Percentiles rank a stretch among this genome's conserved stretches.
Conservation (phyloP, 2,113 vertebrate species). For the Phylloscopus whistleri region DNA sequence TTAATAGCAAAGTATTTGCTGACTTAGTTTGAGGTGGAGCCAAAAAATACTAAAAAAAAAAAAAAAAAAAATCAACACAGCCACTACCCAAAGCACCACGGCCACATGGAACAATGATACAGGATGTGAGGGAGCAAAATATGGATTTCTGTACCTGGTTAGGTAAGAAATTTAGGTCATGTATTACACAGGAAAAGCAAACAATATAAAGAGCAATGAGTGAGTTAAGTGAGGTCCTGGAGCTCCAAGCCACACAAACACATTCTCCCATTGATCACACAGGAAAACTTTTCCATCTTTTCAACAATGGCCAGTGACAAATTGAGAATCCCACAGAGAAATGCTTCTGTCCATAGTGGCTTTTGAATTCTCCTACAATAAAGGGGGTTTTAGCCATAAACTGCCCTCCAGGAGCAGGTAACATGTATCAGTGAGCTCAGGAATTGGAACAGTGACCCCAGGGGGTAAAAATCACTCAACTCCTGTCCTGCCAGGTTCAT, state of each 20-base stretch:
- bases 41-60: constrained; percentile 78
- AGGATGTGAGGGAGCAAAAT: background rate
- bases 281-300: background rate
- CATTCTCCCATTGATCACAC: background rate
- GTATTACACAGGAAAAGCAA: background rate
- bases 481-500: background rate
- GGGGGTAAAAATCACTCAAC: background rate
- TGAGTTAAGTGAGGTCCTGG: background rate
- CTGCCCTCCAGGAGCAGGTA: background rate
- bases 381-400: background rate
- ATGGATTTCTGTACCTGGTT: background rate
- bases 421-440: background rate
- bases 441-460: background rate
- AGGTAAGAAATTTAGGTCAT: background rate
- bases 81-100: background rate
- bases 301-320: background rate
- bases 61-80: constrained; percentile 74
- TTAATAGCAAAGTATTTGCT: constrained; percentile 80
- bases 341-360: background rate
- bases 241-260: background rate
- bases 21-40: constrained; percentile 78
- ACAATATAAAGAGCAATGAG: background rate
- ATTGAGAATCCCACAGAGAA: background rate
- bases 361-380: background rate
- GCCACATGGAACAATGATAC: background rate